Evolutionary conservation across 64 coral and sea anemone genomes (phyloP).

Genomic region (Stichodactyla helianthus): DNA sequence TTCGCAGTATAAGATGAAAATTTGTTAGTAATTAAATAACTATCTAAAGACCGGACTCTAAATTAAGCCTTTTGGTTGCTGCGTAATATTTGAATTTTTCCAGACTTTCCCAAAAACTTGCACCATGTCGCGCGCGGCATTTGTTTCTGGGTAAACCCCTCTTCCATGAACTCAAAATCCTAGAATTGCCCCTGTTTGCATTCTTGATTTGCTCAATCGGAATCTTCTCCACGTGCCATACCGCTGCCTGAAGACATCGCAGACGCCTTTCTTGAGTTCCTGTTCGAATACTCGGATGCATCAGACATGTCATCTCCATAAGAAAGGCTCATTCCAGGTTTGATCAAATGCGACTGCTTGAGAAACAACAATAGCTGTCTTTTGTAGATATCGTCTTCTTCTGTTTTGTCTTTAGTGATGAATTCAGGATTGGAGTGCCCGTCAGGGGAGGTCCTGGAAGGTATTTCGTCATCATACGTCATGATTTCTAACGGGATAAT

Average conservation of each 20-base stretch:
- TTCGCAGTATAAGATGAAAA: too few relatives aligned
- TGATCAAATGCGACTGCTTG: constrained; percentile 48
- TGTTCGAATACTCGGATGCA: constrained; percentile 27
- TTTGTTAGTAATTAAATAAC: too few relatives aligned
- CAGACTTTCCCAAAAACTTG: too few relatives aligned
- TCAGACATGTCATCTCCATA: constrained; percentile 38
- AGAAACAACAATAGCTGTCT: constrained; percentile 48
- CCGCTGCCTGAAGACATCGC: constrained; percentile 11
- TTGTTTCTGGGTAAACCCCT: too few relatives aligned
- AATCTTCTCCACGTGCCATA: neutral
- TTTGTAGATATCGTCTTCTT: constrained; percentile 49
- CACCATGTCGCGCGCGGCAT: too few relatives aligned
- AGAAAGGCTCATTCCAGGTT: neutral
- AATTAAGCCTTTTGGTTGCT: too few relatives aligned
- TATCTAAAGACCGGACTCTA: too few relatives aligned
- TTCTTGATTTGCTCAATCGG: neutral
- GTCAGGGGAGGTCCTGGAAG: neutral
- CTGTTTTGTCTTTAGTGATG: constrained; percentile 31
- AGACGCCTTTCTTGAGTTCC: constrained; percentile 12
- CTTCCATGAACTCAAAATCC: too few relatives aligned
- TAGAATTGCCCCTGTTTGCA: too few relatives aligned
- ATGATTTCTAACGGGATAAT: constrained; percentile 41
- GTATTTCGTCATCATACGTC: constrained; percentile 16
- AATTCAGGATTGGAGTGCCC: constrained; percentile 47
- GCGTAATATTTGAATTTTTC: too few relatives aligned